A percentile compares a stretch with the other conserved stretches of the same genome.
Evolutionary conservation across 2,113 vertebrate genomes (phyloP).

Genomic region (Callithrix jacchus): DNA sequence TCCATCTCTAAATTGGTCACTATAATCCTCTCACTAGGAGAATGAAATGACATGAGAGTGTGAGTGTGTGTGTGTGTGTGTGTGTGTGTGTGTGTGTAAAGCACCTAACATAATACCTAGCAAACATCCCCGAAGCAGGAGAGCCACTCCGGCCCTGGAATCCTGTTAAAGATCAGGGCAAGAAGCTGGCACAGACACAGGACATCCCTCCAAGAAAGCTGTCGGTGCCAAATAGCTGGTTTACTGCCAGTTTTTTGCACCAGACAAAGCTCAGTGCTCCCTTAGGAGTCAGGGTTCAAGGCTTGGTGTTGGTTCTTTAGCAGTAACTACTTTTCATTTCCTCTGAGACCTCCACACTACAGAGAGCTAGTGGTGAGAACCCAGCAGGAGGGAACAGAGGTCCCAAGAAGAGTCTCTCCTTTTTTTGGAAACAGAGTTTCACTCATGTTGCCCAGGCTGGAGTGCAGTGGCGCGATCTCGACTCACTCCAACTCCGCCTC

Average conservation of each 20-base stretch:
- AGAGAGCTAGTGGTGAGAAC: neutral
- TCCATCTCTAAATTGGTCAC: neutral
- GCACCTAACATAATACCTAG: neutral
- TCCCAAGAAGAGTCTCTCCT: neutral
- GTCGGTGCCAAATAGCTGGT: too few species aligned
- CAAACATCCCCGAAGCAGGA: neutral
- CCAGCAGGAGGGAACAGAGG: neutral
- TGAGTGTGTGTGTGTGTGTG: neutral
- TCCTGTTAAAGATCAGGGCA: neutral
- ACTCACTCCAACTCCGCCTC: too few species aligned
- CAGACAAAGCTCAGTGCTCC: neutral
- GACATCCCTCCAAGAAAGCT: neutral
- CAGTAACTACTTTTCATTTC: neutral
- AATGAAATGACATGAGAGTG: neutral
- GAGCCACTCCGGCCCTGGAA: neutral
- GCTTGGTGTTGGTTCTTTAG: neutral
- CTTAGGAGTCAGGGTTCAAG: neutral
- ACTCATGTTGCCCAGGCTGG: neutral
- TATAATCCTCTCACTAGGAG: neutral
- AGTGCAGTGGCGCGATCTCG: neutral
- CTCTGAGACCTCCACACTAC: neutral
- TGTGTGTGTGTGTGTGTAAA: neutral
- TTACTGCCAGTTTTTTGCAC: neutral
- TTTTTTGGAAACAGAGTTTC: neutral
- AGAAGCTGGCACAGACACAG: neutral